A percentile compares a stretch with the other conserved stretches of the same genome.
Conservation (phyloP, 2,113 vertebrate species). For the Mustela nigripes region DNA sequence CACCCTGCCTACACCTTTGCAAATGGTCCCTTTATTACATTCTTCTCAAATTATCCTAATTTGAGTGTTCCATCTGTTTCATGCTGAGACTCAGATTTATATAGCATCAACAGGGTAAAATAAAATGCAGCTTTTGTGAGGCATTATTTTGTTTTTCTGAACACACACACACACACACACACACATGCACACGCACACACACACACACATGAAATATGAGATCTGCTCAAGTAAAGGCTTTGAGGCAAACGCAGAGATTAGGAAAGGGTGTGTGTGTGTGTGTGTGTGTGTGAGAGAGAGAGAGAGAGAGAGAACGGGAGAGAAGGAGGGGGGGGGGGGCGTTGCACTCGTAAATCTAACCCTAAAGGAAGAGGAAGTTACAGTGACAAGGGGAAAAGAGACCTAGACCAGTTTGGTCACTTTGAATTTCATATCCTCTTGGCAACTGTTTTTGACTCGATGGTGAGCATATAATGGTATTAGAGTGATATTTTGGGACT, state of each 20-base stretch:
- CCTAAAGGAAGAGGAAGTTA: not conserved
- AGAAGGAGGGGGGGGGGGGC: not conserved
- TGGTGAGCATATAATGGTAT: not conserved
- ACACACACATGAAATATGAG: not conserved
- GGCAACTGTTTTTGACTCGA: not conserved
- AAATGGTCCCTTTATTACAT: constrained; percentile 40
- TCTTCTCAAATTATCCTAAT: constrained; percentile 48
- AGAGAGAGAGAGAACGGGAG: not conserved
- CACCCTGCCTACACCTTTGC: constrained; percentile 42
- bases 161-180: not conserved
- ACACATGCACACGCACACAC: not conserved
- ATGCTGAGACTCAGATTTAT: constrained; percentile 40
- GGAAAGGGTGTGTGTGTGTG: not conserved
- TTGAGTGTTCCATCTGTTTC: constrained; percentile 65
- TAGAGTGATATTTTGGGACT: not conserved
- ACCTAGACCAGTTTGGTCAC: not conserved
- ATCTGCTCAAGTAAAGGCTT: not conserved
- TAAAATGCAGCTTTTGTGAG: not conserved
- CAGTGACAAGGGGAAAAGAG: not conserved
- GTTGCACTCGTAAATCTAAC: not conserved
- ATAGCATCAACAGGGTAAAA: not conserved
- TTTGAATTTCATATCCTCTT: not conserved
- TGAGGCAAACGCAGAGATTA: not conserved
- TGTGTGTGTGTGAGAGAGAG: not conserved
- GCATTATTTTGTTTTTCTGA: constrained; percentile 17